phyloP scores from a whole-genome alignment of 2,113 vertebrate genomes.

The Narcine bancroftii region DNA sequence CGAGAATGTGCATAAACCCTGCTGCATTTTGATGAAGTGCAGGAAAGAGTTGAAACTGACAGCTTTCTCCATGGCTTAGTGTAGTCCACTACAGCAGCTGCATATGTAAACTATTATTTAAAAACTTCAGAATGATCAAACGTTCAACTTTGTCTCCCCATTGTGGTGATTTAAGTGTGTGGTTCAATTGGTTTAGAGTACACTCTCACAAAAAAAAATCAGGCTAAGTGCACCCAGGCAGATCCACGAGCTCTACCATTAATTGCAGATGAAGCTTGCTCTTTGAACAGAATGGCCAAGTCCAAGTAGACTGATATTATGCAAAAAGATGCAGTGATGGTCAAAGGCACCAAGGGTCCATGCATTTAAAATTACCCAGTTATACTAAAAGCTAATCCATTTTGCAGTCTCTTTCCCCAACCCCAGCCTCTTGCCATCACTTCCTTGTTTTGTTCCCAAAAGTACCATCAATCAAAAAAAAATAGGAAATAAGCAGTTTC shows the following conservation, averaged over 20 bases:
- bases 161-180: constrained; percentile 54
- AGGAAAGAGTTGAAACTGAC: constrained; percentile 52
- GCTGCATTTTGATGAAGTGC: constrained; percentile 56
- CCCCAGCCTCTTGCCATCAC: constrained; percentile 64
- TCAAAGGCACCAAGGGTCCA: constrained; percentile 68
- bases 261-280: constrained; percentile 63
- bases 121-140: constrained; percentile 60
- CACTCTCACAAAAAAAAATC: neutral
- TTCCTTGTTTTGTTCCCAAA: constrained; percentile 64
- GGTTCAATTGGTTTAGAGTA: constrained; percentile 41
- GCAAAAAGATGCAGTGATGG: constrained; percentile 62
- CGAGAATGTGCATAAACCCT: constrained; percentile 62
- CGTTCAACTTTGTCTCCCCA: constrained; percentile 64
- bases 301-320: constrained; percentile 59
- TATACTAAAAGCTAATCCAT: constrained; percentile 56
- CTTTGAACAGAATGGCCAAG: constrained; percentile 59
- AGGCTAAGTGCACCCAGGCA: constrained; percentile 41
- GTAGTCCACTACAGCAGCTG: constrained; percentile 63
- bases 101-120: constrained; percentile 62
- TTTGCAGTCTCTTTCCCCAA: constrained; percentile 51
- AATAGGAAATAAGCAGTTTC: constrained; percentile 49
- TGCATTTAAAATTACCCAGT: constrained; percentile 56
- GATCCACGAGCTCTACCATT: constrained; percentile 51
- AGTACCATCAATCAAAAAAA: constrained; percentile 55
- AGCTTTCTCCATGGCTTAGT: constrained; percentile 62